phyloP scores from a whole-genome alignment of 2,797 vertebrate species.

The Cossypha heuglini region DNA sequence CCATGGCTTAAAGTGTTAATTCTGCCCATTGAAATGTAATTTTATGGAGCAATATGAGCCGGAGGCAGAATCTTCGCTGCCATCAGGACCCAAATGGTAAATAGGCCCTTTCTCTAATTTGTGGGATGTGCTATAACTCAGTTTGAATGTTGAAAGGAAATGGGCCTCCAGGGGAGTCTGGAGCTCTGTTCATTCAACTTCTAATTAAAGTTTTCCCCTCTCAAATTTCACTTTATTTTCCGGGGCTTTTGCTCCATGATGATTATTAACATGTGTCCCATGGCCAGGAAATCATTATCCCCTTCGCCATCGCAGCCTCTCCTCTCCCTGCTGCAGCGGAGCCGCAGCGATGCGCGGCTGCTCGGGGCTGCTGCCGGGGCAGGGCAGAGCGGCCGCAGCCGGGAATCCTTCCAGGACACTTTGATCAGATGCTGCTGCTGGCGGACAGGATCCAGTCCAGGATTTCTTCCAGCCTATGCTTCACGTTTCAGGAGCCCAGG shows the following conservation, averaged over 20 bases:
- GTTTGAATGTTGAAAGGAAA: slow-evolving; percentile 68
- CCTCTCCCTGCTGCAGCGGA: background rate
- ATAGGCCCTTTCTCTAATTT: slow-evolving; percentile 56
- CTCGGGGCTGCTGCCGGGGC: too few species aligned
- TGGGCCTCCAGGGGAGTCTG: slow-evolving; percentile 64
- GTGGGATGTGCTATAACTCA: slow-evolving; percentile 66
- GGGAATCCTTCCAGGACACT: background rate
- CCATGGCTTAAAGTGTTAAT: slow-evolving; percentile 12
- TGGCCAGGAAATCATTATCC: slow-evolving; percentile 33
- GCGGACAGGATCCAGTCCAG: slow-evolving; percentile 71
- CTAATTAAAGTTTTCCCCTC: slow-evolving; percentile 72
- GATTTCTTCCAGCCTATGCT: slow-evolving; percentile 76
- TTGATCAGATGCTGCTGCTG: background rate
- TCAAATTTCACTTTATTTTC: slow-evolving; percentile 70
- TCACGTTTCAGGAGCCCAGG: slow-evolving; percentile 48
- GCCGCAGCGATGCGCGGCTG: background rate
- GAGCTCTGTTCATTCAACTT: slow-evolving; percentile 61
- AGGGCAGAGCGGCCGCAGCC: background rate
- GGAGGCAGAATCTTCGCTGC: slow-evolving; percentile 21
- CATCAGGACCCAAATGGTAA: slow-evolving; percentile 49
- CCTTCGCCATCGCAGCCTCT: background rate
- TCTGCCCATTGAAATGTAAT: slow-evolving; percentile 24
- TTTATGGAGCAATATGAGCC: slow-evolving; percentile 51
- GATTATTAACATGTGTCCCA: slow-evolving; percentile 66
- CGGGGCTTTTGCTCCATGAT: slow-evolving; percentile 59